Evolutionary conservation across 1,140 invertebrate genomes (phyloP), one percentile per base, ranked within the genome.

Genomic region (Heterodera carotae): DNA sequence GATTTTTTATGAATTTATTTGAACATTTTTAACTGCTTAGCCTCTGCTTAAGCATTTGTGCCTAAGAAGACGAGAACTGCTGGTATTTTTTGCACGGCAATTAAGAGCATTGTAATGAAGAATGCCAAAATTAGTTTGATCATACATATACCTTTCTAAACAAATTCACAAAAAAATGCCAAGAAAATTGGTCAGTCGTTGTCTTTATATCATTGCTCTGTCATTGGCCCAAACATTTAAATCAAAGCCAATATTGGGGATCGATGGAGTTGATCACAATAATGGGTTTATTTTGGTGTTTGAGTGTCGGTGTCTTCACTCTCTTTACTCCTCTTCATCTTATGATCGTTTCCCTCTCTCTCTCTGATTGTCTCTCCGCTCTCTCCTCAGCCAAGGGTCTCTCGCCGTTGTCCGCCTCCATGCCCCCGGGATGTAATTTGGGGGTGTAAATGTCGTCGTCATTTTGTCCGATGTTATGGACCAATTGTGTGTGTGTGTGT

Each of bases 181-280:
- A 56, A 56, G 22, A 22, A 18, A 15, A 56, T 66, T 66, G 62
- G 62, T 66, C 62, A 66, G 62, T 66, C 62, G 62, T 29, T 22
- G 62, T 22, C 29, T 66, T 62, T n/a, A n/a, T 66, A 66, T 66
- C 27, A 34, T 66, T 27, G 27, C 27, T 66, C 62, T 66, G 27
- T 66, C 62, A 66, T 66, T 34, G 62, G 33, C 62, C 62, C 62
- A 31, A 66, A 66, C 33, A 34, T 29, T 29, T 4, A 31, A 66
- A 66, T 22, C 33, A 34, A 15, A 34, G 25, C 8, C n/a, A n/a
- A n/a, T n/a, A 66, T 18, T 66, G n/a, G 27, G 62, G 27, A 29
- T 66, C 62, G 62, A 22, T 29, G 10, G 62, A 10, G n/a, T 0
- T 66, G 62, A 31, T 66, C 62, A 29, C 62, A 25, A 25, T 62